Percentiles rank a stretch among this genome's conserved stretches.
Conservation (phyloP, 1,140 invertebrate genomes). For the Habropoda laboriosa region DNA sequence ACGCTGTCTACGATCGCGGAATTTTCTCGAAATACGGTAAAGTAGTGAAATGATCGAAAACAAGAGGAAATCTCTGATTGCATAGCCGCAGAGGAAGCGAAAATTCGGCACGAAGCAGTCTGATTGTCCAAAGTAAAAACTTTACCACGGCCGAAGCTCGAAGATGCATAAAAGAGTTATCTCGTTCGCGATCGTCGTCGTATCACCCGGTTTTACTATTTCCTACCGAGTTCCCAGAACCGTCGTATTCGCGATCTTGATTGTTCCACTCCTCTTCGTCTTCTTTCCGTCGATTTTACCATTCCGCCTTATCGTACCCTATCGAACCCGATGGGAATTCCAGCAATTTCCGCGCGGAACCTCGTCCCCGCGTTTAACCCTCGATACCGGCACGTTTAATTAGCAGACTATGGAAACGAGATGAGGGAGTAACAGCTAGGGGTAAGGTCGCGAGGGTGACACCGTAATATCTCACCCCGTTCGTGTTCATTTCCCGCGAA, state of each 20-base stretch:
- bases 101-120: constrained; percentile 13
- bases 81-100: background rate
- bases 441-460: background rate
- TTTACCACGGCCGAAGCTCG: constrained; percentile 54
- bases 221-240: constrained; percentile 57
- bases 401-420: constrained; percentile 37
- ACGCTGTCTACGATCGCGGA: too few species aligned
- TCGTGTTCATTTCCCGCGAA: background rate
- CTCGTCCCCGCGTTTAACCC: constrained; percentile 7
- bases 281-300: constrained; percentile 4
- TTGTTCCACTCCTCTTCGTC: constrained; percentile 1
- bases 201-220: constrained; percentile 66
- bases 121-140: constrained; percentile 61
- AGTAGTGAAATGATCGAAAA: background rate
- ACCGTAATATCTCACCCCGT: background rate
- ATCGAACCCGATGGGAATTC: constrained; percentile 20
- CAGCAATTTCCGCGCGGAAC: constrained; percentile 36
- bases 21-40: too few species aligned
- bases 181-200: constrained; percentile 59
- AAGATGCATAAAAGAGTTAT: constrained; percentile 70
- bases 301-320: background rate
- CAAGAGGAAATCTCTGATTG: background rate
- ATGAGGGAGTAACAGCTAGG: background rate
- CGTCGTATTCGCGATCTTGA: constrained; percentile 44
- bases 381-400: constrained; percentile 41